Evolutionary conservation across 2,888 invertebrate genomes (phyloP), one percentile per base, ranked within the genome.

Genomic region (Meloe dianella): DNA sequence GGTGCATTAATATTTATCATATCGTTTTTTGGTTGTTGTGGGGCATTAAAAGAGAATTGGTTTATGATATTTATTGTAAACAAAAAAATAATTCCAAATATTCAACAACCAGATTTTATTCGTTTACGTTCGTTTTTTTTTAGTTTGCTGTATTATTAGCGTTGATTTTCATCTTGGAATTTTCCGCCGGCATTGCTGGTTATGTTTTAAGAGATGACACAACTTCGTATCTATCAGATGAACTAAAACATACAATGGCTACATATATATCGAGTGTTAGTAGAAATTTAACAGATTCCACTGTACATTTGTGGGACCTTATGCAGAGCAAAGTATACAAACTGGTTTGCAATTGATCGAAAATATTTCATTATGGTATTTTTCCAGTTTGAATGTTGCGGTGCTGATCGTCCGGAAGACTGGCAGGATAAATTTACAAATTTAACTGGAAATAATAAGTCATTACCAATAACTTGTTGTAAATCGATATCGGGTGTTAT

Each of bases 21-120:
- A 14, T 95, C 97, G 56, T 97, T 97, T 87, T 92, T 97, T 75
- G 98, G 97, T 71, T 98, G 97, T 63, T 97, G 96, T 78, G 98
- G 98, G 47, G 97, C 98, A 17, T 89, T 95, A 64, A 94, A 94
- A 80, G 97, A 98, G 84, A 97, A 93, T 83, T 94, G 96, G 82
- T 95, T 96, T 86, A 94, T 97, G 93, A 92, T 95, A 67, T 89
- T 94, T 72, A 92, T 93, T 70, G 96, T 96, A 85, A 90, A 22
- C 6, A n/a, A 32, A 35, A n/a, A 17, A 27, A 14, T 7, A 24
- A 35, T n/a, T 35, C 57, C 12, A 8, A 14, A 60, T 0, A 6
- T 54, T 59, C 22, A 35, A n/a, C 9, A n/a, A 14, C 35, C n/a
- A n/a, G n/a, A n/a, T n/a, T n/a, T n/a, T n/a, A n/a, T n/a, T 27